Base-by-base conservation (phyloP, 1,140 invertebrate species). In the Zophobas morio region DNA sequence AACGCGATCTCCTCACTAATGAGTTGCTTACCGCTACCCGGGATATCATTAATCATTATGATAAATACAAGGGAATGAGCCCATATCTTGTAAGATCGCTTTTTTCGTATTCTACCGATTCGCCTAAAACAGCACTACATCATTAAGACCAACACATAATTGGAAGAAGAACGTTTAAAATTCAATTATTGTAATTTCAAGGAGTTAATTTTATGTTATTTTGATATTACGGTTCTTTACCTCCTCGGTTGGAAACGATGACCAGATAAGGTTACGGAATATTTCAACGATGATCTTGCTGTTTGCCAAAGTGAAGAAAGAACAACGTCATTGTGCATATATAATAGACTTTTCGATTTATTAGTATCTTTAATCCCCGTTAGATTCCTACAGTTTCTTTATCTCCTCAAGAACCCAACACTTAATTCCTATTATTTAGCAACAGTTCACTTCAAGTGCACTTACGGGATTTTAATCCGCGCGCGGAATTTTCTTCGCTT, bases 1-100 rank as follows among this genome's bases (percentile, higher is more conserved):
- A 66, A 66, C 60, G 60, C 60, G 60, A 66, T 66, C 60, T 66
- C 60, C 42, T 66, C 60, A 32, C 60, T 66, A 66, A 66, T 66
- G 60, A 66, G 60, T 66, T 66, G 60, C 60, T 66, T 40, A 66
- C 60, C 39, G 60, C 60, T 66, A 66, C 60, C 39, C 60, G 60
- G 60, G 60, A 46, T 46, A 66, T 66, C 60, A 66, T 66, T 66
- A 66, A 66, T 66, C 60, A 66, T 66, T 42, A 46, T 66, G 60
- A 66, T 66, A 66, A 66, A 66, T 66, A 66, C 60, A 40, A 66
- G 39, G 60, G 60, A 39, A 66, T 42, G 60, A 66, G 40, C 60
- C 4, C 60, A 66, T 66, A 42, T 42, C 39, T 66, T 20, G 6
- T 1, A 42, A 40, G 42, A 66, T 51, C 49, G 6, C 20, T 51